Conservation (phyloP, 2,797 vertebrate species). For the Argyrosomus regius region DNA sequence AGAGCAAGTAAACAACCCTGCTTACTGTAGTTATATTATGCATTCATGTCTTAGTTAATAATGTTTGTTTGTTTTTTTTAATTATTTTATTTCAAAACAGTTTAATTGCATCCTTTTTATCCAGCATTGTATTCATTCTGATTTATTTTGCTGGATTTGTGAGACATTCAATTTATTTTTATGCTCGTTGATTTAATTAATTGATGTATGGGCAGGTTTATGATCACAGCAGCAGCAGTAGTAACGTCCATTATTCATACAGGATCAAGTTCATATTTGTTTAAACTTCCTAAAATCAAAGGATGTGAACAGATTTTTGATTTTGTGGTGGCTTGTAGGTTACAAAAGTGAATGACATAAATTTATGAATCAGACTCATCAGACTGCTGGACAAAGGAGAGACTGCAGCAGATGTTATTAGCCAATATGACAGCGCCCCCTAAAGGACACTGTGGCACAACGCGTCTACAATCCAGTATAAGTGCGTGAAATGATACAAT, state of each 20-base stretch:
- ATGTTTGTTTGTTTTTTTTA: too few species aligned
- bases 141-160: not conserved
- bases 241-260: too few species aligned
- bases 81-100: not conserved
- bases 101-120: not conserved
- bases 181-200: not conserved
- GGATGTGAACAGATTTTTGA: fast-evolving
- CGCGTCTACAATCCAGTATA: not conserved
- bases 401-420: conserved; percentile 5
- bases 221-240: not conserved
- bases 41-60: not conserved
- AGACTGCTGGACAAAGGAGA: not conserved
- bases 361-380: conserved; percentile 52
- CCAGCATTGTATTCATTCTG: not conserved
- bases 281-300: not conserved
- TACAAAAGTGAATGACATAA: conserved; percentile 28
- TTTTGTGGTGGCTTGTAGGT: not conserved
- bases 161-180: not conserved
- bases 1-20: conserved; percentile 81
- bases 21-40: not conserved
- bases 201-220: not conserved
- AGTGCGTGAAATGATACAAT: not conserved
- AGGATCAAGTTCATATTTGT: not conserved
- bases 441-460: not conserved
- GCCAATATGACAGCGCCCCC: conserved; percentile 27